phyloP scores from a whole-genome alignment of 1,140 invertebrate genomes.

The Apis mellifera region Amel_HAv3.1 CM009941.2:6649501-6650000 shows the following conservation, averaged over 20 bases:
- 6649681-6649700: background rate
- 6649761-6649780: slow-evolving; percentile 22
- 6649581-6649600: too few relatives aligned
- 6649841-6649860: slow-evolving; percentile 36
- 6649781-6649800: slow-evolving; percentile 39
- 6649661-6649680: too few relatives aligned
- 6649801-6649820: slow-evolving; percentile 30
- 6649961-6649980: background rate
- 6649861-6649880: slow-evolving; percentile 10
- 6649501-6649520: too few relatives aligned
- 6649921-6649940: background rate
- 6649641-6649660: too few relatives aligned
- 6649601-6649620: too few relatives aligned
- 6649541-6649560: too few relatives aligned
- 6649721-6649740: background rate
- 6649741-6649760: background rate
- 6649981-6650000: too few relatives aligned
- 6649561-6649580: too few relatives aligned
- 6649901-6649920: background rate
- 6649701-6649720: background rate
- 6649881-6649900: slow-evolving; percentile 16
- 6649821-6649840: slow-evolving; percentile 42
- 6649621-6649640: too few relatives aligned
- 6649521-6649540: too few relatives aligned
- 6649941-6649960: background rate